A percentile compares a stretch with the other conserved stretches of the same genome.
These are phyloP conservation scores for Xerus rutilus DNA, from an alignment of 2,797 vertebrate genomes.

Conservation along the genomic window DNA sequence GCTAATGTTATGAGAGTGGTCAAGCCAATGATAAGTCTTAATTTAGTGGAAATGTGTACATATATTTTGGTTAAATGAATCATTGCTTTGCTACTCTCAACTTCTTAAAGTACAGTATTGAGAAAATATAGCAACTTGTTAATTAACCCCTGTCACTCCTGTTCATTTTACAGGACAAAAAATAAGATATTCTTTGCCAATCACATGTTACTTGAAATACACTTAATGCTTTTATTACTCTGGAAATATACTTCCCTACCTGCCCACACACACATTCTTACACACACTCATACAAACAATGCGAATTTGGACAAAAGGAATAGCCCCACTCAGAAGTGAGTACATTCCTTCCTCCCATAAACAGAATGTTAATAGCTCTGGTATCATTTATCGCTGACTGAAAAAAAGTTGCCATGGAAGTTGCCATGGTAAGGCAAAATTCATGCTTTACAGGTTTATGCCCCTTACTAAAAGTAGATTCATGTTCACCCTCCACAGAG, in stretches of 20 bases:
- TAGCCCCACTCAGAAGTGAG: not conserved
- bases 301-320: conserved; percentile 47
- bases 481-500: conserved; percentile 39
- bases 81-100: conserved; percentile 1
- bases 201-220: conserved; percentile 26
- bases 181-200: conserved; percentile 53
- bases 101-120: not conserved
- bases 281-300: not conserved
- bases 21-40: not conserved
- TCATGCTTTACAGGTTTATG: conserved; percentile 65
- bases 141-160: conserved; percentile 48
- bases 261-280: not conserved
- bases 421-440: not conserved
- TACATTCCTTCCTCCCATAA: conserved; percentile 77
- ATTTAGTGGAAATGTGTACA: not conserved
- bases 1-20: not conserved
- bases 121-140: conserved; percentile 47
- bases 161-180: conserved; percentile 25
- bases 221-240: conserved; percentile 39
- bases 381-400: conserved; percentile 66
- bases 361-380: conserved; percentile 63
- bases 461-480: conserved; percentile 63
- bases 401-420: conserved; percentile 57
- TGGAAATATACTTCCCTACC: not conserved
- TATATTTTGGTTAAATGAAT: conserved; percentile 32